These are phyloP conservation scores for Phodopus roborovskii DNA, from an alignment of 2,113 vertebrate species.

Conservation along the genomic window DNA sequence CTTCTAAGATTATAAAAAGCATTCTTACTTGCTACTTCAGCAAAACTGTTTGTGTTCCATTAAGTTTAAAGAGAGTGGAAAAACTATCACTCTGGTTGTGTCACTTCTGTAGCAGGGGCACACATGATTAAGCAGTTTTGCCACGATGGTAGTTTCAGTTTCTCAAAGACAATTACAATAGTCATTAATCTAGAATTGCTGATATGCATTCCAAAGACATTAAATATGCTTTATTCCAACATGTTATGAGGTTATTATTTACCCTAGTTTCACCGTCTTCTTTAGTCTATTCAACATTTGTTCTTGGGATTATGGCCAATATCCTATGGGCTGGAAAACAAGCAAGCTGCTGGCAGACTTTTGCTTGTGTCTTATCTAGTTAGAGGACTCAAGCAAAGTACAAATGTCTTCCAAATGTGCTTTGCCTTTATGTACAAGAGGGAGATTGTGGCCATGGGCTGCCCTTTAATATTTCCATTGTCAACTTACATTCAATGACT, in stretches of 20 bases:
- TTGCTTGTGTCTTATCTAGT: constrained; percentile 38
- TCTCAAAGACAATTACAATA: constrained; percentile 51
- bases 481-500: neutral
- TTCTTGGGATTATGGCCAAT: constrained; percentile 58
- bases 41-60: constrained; percentile 25
- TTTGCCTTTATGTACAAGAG: constrained; percentile 32
- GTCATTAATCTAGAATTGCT: constrained; percentile 38
- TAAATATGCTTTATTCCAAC: constrained; percentile 71
- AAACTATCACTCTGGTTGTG: constrained; percentile 1
- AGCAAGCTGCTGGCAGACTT: constrained; percentile 61
- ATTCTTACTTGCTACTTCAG: constrained; percentile 55
- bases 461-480: constrained; percentile 12
- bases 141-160: constrained; percentile 40
- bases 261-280: constrained; percentile 54
- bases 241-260: constrained; percentile 69
- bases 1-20: constrained; percentile 39
- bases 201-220: constrained; percentile 31
- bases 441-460: neutral
- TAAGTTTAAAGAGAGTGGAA: constrained; percentile 46
- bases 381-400: constrained; percentile 17
- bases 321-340: constrained; percentile 62
- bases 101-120: neutral
- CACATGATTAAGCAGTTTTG: constrained; percentile 9
- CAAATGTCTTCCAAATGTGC: constrained; percentile 64
- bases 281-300: constrained; percentile 58